phyloP scores from a whole-genome alignment of 1,140 invertebrate species.

The Lanistes nyassanus region DNA sequence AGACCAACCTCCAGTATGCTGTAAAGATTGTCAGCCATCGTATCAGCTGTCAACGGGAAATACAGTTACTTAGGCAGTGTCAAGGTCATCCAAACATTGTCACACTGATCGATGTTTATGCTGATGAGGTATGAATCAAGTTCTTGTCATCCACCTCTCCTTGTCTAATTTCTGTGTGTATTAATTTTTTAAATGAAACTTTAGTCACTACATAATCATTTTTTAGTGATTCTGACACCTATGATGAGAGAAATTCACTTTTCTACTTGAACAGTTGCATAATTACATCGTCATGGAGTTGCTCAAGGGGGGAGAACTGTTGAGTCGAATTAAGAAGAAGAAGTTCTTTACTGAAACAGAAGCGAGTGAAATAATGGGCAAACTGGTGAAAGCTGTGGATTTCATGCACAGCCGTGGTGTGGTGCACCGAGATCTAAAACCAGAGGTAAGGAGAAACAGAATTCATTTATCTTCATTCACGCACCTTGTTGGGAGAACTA shows the following conservation, averaged over 20 bases:
- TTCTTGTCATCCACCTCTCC: background rate
- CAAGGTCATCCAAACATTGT: conserved; percentile 92
- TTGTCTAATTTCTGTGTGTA: background rate
- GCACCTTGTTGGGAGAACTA: too few relatives aligned
- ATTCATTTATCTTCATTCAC: too few relatives aligned
- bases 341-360: conserved; percentile 78
- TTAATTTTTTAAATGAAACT: background rate
- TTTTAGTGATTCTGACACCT: too few relatives aligned
- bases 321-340: conserved; percentile 75
- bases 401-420: conserved; percentile 85
- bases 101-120: conserved; percentile 81
- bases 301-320: conserved; percentile 87
- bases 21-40: conserved; percentile 91
- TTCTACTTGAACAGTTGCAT: conserved; percentile 51
- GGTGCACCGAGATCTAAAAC: conserved; percentile 91
- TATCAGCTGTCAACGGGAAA: conserved; percentile 76
- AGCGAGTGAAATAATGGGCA: conserved; percentile 77
- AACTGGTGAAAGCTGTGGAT: conserved; percentile 82
- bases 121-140: conserved; percentile 76
- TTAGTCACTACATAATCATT: too few relatives aligned
- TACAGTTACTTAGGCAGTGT: conserved; percentile 81
- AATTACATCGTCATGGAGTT: conserved; percentile 87
- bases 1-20: conserved; percentile 80
- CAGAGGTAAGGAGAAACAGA: conserved; percentile 73
- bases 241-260: too few relatives aligned